A percentile compares a stretch with the other conserved stretches of the same genome.
Evolutionary conservation across 2,113 vertebrate genomes (phyloP).

Genomic region (Brienomyrus longianalis): DNA sequence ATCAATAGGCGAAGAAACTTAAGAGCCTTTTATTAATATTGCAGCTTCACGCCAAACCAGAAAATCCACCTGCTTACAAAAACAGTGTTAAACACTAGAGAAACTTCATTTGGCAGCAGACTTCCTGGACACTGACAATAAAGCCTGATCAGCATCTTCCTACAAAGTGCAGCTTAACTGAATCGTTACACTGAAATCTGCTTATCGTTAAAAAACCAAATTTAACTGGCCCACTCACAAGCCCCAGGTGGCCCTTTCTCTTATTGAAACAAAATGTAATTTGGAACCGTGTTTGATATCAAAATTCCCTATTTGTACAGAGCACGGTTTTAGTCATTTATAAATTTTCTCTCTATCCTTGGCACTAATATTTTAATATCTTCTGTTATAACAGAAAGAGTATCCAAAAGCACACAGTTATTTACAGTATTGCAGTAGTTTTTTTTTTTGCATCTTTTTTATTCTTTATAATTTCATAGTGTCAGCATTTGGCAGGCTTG

Average conservation of each 20-base stretch:
- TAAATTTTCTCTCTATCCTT: not conserved
- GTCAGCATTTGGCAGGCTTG: not conserved
- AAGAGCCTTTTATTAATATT: not conserved
- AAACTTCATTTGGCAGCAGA: not conserved
- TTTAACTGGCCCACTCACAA: not conserved
- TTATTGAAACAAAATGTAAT: not conserved
- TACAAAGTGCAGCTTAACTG: not conserved
- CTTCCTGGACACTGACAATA: not conserved
- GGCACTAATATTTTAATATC: not conserved
- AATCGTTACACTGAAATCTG: not conserved
- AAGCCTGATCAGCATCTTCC: not conserved
- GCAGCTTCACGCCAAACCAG: not conserved
- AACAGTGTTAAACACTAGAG: not conserved
- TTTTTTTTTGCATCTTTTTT: not conserved
- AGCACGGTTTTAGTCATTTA: not conserved
- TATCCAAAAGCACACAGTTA: not conserved
- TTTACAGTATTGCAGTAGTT: no score
- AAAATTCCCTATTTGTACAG: not conserved
- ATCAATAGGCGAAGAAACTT: not conserved
- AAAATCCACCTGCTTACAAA: not conserved
- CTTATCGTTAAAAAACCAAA: not conserved
- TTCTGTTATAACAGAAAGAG: not conserved
- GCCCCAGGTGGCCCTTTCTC: not conserved
- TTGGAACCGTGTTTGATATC: not conserved
- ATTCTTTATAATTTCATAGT: not conserved